These are phyloP conservation scores for Strix uralensis DNA, from an alignment of 2,113 vertebrate genomes.

Conservation along the genomic window DNA sequence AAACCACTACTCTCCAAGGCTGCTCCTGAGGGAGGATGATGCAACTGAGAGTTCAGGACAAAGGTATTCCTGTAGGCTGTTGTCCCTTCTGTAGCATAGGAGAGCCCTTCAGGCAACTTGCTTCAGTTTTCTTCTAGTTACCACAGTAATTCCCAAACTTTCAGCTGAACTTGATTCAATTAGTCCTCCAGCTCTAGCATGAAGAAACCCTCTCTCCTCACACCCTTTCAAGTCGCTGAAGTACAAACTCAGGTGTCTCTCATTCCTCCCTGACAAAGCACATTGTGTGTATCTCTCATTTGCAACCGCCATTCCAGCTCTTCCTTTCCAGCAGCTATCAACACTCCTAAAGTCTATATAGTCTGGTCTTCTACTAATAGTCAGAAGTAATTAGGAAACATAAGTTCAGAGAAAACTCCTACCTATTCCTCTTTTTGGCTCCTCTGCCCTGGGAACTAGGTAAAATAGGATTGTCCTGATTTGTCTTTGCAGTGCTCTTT, in stretches of 20 bases:
- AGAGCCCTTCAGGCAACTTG: background rate
- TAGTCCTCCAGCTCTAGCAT: background rate
- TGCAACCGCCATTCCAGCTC: background rate
- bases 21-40: background rate
- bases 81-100: background rate
- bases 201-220: background rate
- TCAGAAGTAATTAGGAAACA: background rate
- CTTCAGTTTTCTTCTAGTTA: background rate
- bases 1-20: background rate
- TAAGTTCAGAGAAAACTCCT: background rate
- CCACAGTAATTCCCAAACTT: background rate
- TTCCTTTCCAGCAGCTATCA: background rate
- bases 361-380: background rate
- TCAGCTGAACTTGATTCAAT: background rate
- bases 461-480: background rate
- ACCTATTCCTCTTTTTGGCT: background rate
- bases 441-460: background rate
- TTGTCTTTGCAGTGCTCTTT: background rate
- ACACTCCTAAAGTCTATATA: background rate
- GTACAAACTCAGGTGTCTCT: background rate
- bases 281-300: background rate
- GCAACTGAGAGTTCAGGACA: background rate
- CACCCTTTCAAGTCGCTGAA: background rate
- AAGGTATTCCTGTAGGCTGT: background rate
- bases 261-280: background rate